A percentile compares a stretch with the other conserved stretches of the same genome.
Evolutionary conservation across 2,113 vertebrate species (phyloP).

Genomic region (Hemiprocne comata): DNA sequence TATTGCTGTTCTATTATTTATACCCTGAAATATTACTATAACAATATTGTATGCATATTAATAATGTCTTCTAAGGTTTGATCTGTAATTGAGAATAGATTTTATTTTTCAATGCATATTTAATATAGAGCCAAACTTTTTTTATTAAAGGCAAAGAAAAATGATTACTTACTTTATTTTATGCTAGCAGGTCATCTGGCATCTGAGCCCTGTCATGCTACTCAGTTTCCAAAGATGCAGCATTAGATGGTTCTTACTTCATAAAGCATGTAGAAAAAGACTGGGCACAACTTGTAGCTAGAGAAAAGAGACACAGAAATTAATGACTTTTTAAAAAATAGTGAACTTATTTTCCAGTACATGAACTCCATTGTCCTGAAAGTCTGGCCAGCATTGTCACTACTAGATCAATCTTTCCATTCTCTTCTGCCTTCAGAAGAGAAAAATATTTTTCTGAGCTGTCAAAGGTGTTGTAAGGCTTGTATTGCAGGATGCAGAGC

Average conservation of each 20-base stretch:
- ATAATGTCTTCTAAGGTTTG: not conserved
- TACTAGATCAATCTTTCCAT: not conserved
- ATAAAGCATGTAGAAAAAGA: not conserved
- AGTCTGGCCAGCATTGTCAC: not conserved
- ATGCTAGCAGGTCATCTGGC: not conserved
- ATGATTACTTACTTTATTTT: not conserved
- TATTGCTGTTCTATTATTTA: conserved; percentile 45
- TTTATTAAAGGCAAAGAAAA: not conserved
- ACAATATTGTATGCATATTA: not conserved
- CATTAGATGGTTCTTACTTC: not conserved
- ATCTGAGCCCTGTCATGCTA: not conserved
- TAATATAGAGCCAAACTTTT: not conserved
- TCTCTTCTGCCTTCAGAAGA: not conserved
- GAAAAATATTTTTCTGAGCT: not conserved
- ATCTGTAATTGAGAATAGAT: conserved; percentile 12
- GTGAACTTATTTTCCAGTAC: not conserved
- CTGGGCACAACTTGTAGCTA: not conserved
- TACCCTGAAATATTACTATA: not conserved
- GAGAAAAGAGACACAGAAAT: not conserved
- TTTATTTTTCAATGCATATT: not conserved
- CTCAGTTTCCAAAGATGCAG: not conserved
- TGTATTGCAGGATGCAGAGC: not conserved
- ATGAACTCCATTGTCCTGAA: not conserved
- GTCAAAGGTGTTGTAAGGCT: not conserved
- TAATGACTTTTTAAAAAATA: not conserved